Base-by-base conservation (phyloP, 2,888 invertebrate genomes). In the Meloe dianella region DNA sequence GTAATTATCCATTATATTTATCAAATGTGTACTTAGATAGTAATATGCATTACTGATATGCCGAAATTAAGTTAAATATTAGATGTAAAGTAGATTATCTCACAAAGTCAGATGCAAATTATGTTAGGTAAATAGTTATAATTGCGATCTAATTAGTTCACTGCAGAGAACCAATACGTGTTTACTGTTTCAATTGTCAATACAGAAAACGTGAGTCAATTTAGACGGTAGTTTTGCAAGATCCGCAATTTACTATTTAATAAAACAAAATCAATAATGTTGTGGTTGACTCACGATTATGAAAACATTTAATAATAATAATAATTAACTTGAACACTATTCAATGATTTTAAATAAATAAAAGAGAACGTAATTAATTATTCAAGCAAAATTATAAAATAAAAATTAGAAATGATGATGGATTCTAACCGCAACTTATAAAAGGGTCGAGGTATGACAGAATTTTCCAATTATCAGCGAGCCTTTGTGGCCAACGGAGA, bases 381-480 rank as follows among this genome's bases (percentile, higher is more conserved):
- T 24, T 30, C 57, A 32, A 58, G 22, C 1, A 2, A 12, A 24
- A 29, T 35, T 32, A 14, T 58, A 5, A 9, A 58, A 58, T 20
- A 14, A 9, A 1, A 10, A 30, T n/a, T 59, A 35, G 20, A 60
- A 8, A 22, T 14, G n/a, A 30, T 20, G 24, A 60, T 60, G 27
- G 14, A n/a, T 27, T 24, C 14, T 27, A 27, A n/a, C 54, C 54
- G 5, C 27, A 54, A n/a, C 24, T 6, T 54, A 24, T 54, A 27
- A 54, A 54, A 54, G 54, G 54, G 54, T 54, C 5, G 14, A 6
- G 20, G n/a, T 60, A 6, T 12, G 32, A 60, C 60, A 32, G 60
- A 38, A 35, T 38, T 30, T 30, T n/a, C 38, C 41, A 60, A 60
- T 60, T 30, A 60, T 32, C 54, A 54, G 12, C 12, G 17, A 27